These are phyloP conservation scores for Battus philenor DNA, from an alignment of 1,140 invertebrate species.

Conservation along the genomic window DNA sequence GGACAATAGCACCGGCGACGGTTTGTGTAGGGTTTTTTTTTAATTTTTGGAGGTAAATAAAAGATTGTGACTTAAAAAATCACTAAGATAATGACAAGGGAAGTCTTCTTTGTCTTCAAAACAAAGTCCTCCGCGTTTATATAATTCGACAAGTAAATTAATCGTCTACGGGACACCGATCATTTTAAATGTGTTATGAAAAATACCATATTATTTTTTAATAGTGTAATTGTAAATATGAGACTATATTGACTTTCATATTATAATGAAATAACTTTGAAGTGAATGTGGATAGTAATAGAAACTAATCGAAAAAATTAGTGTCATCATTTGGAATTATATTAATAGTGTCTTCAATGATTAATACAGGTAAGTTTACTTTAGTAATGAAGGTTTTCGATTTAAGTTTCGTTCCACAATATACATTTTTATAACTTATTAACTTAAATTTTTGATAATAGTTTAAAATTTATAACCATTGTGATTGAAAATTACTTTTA, in stretches of 20 bases:
- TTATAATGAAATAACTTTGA: not conserved
- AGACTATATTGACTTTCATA: no score
- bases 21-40: conserved; percentile 57
- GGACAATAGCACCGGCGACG: conserved; percentile 60
- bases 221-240: not conserved
- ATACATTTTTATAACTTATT: no score
- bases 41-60: conserved; percentile 50
- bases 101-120: conserved; percentile 39
- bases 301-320: not conserved
- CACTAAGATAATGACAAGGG: conserved; percentile 45
- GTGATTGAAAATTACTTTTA: no score
- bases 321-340: conserved; percentile 10
- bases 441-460: no score
- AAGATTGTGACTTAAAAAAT: conserved; percentile 35
- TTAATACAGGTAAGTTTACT: not conserved
- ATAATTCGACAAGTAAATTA: conserved; percentile 35
- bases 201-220: not conserved
- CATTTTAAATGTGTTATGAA: conserved; percentile 11
- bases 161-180: conserved; percentile 2
- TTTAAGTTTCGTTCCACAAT: no score
- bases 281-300: conserved; percentile 4
- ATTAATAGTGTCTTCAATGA: not conserved
- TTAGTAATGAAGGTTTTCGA: no score
- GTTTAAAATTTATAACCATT: no score
- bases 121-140: conserved; percentile 38